Percentiles rank a stretch among this genome's conserved stretches.
Evolutionary conservation across 2,888 invertebrate species (phyloP).

Genomic region (Acleris cristana): DNA sequence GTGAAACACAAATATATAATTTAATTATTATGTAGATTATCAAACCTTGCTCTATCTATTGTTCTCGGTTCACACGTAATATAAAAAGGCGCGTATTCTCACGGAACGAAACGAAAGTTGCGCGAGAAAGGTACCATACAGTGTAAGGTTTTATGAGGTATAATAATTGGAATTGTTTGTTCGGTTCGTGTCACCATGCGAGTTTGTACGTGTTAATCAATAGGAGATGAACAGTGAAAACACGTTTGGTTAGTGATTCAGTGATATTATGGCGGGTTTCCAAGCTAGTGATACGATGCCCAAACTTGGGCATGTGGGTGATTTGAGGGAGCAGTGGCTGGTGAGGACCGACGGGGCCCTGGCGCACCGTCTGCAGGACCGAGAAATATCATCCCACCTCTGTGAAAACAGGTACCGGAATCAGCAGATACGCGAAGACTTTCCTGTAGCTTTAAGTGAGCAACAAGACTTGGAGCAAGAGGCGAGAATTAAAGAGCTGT

Average conservation of each 20-base stretch:
- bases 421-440: constrained; percentile 79
- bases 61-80: constrained; percentile 70
- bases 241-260: constrained; percentile 3
- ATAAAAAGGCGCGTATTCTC: constrained; percentile 70
- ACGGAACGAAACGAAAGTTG: constrained; percentile 73
- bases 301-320: constrained; percentile 77
- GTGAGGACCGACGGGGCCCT: constrained; percentile 77
- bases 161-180: constrained; percentile 40
- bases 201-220: constrained; percentile 50
- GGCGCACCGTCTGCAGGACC: constrained; percentile 77
- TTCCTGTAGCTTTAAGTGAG: constrained; percentile 74
- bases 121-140: constrained; percentile 56
- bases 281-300: constrained; percentile 77
- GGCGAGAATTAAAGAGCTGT: constrained; percentile 62
- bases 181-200: constrained; percentile 39
- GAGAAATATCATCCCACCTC: constrained; percentile 77
- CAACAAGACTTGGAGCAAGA: constrained; percentile 75
- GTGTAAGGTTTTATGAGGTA: constrained; percentile 43
- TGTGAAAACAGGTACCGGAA: constrained; percentile 77
- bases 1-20: constrained; percentile 45
- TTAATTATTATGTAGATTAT: constrained; percentile 69
- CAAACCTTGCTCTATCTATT: constrained; percentile 68
- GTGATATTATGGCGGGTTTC: constrained; percentile 69
- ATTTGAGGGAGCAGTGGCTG: constrained; percentile 77
- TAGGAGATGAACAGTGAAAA: constrained; percentile 46